Conservation (phyloP, 2,113 vertebrate species). For the Sander vitreus region DNA sequence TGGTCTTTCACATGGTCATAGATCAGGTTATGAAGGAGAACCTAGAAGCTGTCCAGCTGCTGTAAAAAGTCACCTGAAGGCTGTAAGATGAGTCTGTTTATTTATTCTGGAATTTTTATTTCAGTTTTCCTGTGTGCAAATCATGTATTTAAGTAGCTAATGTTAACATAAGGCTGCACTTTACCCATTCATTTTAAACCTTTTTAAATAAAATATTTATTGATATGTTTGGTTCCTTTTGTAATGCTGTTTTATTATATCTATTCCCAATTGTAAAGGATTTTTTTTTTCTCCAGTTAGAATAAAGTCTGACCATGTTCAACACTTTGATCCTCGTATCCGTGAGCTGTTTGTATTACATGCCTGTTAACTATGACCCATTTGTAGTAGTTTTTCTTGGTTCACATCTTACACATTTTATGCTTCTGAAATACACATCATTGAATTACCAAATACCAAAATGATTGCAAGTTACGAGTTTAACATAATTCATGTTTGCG, state of each 20-base stretch:
- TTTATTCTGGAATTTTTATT: not conserved
- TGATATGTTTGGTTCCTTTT: not conserved
- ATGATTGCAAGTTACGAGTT: not conserved
- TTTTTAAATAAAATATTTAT: slow-evolving; percentile 72
- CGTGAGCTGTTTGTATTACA: not conserved
- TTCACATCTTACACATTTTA: not conserved
- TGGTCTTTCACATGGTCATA: slow-evolving; percentile 76
- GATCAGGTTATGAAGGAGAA: slow-evolving; percentile 77
- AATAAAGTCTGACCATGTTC: not conserved
- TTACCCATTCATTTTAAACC: slow-evolving; percentile 35
- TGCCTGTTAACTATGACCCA: not conserved
- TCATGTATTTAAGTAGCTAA: not conserved
- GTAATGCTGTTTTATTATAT: not conserved
- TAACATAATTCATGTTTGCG: not conserved
- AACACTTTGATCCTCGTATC: not conserved
- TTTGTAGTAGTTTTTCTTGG: not conserved
- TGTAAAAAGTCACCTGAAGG: slow-evolving; percentile 53
- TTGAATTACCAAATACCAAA: not conserved
- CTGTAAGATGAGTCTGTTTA: not conserved
- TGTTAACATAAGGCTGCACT: not conserved
- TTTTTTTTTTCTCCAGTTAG: not conserved
- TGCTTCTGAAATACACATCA: not conserved
- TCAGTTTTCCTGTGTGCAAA: not conserved
- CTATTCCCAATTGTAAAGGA: not conserved
- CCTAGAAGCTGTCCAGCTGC: slow-evolving; percentile 68